phyloP scores from a whole-genome alignment of 2,888 invertebrate species.

The Beris morrisii region DNA sequence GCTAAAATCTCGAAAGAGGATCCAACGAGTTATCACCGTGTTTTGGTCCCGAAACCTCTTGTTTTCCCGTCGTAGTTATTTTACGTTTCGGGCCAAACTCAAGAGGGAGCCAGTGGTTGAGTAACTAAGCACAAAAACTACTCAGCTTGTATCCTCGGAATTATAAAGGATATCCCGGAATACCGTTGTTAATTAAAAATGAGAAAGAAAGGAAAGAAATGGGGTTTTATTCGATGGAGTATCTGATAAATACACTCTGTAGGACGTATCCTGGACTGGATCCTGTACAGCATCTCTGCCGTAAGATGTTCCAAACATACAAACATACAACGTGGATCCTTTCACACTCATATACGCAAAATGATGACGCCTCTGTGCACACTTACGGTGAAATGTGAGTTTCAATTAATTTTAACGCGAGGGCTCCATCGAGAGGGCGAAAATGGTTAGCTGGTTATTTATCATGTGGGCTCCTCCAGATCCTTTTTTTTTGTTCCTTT shows the following conservation, averaged over 20 bases:
- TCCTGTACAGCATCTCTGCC: too few species aligned
- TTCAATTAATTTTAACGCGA: slow-evolving; percentile 27
- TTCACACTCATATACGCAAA: neutral
- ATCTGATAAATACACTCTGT: neutral
- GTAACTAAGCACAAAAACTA: slow-evolving; percentile 21
- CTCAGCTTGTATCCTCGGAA: slow-evolving; percentile 20
- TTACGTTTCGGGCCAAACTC: neutral
- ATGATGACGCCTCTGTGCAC: slow-evolving; percentile 2
- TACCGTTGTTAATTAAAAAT: slow-evolving; percentile 29
- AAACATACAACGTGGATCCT: too few species aligned
- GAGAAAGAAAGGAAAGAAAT: slow-evolving; percentile 24
- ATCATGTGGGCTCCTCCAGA: slow-evolving; percentile 4
- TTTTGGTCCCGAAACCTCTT: too few species aligned
- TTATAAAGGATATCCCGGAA: slow-evolving; percentile 27
- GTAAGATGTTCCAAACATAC: too few species aligned
- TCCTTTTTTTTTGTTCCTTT: too few species aligned
- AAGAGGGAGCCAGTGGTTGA: slow-evolving; percentile 12
- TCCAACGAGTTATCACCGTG: too few species aligned
- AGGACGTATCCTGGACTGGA: too few species aligned
- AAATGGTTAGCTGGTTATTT: slow-evolving; percentile 18
- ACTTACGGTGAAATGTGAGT: slow-evolving; percentile 25
- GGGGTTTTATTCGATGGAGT: slow-evolving; percentile 10
- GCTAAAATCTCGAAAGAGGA: neutral
- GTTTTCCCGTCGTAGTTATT: too few species aligned
- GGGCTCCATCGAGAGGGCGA: slow-evolving; percentile 1